phyloP scores from a whole-genome alignment of 2,797 vertebrate species.

The Alfaro cultratus region DNA sequence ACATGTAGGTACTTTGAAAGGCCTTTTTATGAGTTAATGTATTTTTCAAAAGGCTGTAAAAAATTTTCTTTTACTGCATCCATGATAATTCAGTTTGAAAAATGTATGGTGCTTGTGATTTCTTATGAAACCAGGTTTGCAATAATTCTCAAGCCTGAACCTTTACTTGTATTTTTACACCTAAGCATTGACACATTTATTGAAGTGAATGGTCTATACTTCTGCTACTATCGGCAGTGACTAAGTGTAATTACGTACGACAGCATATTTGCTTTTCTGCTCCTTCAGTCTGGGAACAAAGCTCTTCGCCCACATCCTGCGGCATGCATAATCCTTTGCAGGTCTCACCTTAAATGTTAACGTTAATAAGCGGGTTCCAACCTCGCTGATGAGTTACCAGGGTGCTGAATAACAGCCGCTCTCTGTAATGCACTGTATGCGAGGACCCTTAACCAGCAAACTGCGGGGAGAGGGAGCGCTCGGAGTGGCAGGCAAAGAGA shows the following conservation, averaged over 20 bases:
- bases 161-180: constrained; percentile 25
- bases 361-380: constrained; percentile 63
- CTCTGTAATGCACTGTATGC: constrained; percentile 68
- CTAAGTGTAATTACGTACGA: constrained; percentile 6
- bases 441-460: constrained; percentile 74
- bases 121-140: constrained; percentile 10
- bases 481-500: constrained; percentile 82
- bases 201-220: neutral
- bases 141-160: neutral
- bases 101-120: neutral
- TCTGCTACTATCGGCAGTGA: constrained; percentile 7
- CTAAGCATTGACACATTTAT: constrained; percentile 1
- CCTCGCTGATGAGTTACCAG: constrained; percentile 67
- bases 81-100: neutral
- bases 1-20: neutral
- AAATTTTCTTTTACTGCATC: neutral
- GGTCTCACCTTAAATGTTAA: constrained; percentile 47
- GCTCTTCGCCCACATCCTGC: constrained; percentile 29
- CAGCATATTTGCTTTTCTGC: constrained; percentile 16
- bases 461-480: constrained; percentile 71
- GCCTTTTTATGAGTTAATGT: neutral
- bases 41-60: neutral
- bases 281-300: constrained; percentile 24
- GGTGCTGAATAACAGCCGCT: constrained; percentile 64
- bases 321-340: constrained; percentile 31